Evolutionary conservation across 2,113 vertebrate species (phyloP).

Genomic region (Mastomys coucha): DNA sequence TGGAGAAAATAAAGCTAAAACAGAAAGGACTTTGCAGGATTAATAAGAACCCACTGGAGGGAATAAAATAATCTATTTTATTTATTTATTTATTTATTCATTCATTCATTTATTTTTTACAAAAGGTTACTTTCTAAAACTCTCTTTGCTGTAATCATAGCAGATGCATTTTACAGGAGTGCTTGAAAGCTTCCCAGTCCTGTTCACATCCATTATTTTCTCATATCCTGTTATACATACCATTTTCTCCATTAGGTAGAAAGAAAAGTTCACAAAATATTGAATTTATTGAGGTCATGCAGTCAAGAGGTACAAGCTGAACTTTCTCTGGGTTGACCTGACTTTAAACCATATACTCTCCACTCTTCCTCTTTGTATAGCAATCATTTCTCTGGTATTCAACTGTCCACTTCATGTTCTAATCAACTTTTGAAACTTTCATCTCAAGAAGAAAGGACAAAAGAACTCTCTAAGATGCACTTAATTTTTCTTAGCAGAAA

Average conservation of each 20-base stretch:
- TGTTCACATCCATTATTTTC: background rate
- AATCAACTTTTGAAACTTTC: constrained; percentile 50
- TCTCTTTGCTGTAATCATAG: constrained; percentile 29
- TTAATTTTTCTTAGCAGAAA: constrained; percentile 67
- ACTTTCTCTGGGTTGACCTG: background rate
- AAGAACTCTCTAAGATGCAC: constrained; percentile 35
- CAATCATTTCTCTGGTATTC: constrained; percentile 27
- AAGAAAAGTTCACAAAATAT: constrained; percentile 36
- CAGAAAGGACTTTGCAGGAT: background rate
- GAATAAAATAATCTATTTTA: background rate
- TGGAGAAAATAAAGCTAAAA: background rate
- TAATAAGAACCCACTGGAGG: background rate
- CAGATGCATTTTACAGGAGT: background rate
- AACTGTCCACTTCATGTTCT: constrained; percentile 48
- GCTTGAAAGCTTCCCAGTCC: constrained; percentile 11
- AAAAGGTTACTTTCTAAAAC: constrained; percentile 39
- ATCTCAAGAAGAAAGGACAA: constrained; percentile 41
- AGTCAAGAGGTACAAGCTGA: background rate
- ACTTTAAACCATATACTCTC: background rate
- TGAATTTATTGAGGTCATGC: constrained; percentile 28
- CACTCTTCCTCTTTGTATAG: background rate
- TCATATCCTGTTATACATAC: constrained; percentile 4
- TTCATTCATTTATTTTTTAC: background rate
- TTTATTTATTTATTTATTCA: too few species aligned
- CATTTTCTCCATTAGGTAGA: background rate